These are phyloP conservation scores for Sphenopsis melanotis DNA, from an alignment of 2,797 vertebrate genomes.

Conservation along the genomic window DNA sequence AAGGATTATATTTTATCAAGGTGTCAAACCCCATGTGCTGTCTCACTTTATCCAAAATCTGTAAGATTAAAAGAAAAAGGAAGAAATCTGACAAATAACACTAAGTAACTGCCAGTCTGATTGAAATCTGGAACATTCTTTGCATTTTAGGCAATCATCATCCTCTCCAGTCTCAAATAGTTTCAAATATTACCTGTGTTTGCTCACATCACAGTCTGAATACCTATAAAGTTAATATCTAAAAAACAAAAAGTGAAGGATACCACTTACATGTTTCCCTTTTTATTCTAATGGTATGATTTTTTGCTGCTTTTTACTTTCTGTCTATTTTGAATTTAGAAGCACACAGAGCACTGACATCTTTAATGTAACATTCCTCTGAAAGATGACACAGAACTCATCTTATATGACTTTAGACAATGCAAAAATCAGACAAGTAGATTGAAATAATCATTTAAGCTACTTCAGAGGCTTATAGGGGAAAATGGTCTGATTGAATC, in stretches of 20 bases:
- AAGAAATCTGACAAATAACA: not conserved
- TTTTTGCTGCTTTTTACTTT: not conserved
- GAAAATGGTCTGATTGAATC: slow-evolving; percentile 9
- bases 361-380: not conserved
- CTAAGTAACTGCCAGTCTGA: not conserved
- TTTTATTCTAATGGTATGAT: not conserved
- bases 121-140: not conserved
- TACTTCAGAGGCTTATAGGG: not conserved
- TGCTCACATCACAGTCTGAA: not conserved
- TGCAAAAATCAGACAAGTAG: slow-evolving; percentile 11
- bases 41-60: not conserved
- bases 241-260: not conserved
- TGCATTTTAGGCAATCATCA: not conserved
- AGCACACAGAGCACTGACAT: not conserved
- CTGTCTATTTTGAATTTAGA: not conserved
- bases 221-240: not conserved
- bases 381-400: not conserved
- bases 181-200: not conserved
- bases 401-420: slow-evolving; percentile 15
- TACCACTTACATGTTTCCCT: not conserved
- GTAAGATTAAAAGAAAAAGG: not conserved
- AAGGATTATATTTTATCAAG: not conserved
- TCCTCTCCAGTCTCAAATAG: not conserved
- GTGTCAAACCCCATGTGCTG: not conserved
- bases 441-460: not conserved